These are phyloP conservation scores for Anthoscopus minutus DNA, from an alignment of 2,113 vertebrate species.

Conservation along the genomic window DNA sequence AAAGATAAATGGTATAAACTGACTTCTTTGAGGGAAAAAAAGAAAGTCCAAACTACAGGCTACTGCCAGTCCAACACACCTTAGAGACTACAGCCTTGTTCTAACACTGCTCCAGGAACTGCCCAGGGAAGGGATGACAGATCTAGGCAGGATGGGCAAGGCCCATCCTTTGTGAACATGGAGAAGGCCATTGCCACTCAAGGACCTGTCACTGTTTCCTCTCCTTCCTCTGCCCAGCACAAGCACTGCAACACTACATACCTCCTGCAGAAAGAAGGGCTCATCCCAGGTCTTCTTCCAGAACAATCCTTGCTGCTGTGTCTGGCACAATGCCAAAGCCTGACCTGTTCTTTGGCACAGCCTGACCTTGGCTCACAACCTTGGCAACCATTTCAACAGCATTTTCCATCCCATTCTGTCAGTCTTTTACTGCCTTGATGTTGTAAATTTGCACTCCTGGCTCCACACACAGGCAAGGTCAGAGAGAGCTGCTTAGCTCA, in stretches of 20 bases:
- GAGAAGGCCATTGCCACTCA: not conserved
- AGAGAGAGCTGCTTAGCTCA: not conserved
- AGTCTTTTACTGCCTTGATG: not conserved
- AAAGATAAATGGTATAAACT: not conserved
- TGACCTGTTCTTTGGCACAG: not conserved
- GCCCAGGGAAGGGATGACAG: not conserved
- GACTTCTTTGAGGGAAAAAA: not conserved
- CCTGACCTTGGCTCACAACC: slow-evolving; percentile 18
- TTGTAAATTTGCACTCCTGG: not conserved
- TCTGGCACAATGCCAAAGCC: not conserved
- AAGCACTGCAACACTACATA: not conserved
- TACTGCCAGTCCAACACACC: not conserved
- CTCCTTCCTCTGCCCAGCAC: not conserved
- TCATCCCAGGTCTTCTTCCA: not conserved
- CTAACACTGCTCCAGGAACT: not conserved
- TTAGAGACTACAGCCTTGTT: not conserved
- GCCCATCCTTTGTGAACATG: not conserved
- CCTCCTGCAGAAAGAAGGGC: not conserved
- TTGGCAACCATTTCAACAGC: slow-evolving; percentile 6
- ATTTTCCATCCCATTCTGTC: not conserved
- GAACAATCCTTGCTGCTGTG: not conserved
- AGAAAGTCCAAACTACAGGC: not conserved
- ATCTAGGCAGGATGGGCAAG: not conserved
- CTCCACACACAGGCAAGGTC: not conserved
- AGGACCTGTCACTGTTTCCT: not conserved